These are phyloP conservation scores for Pristionchus entomophagus DNA, from an alignment of 2,888 invertebrate genomes.

Conservation along the genomic window DNA sequence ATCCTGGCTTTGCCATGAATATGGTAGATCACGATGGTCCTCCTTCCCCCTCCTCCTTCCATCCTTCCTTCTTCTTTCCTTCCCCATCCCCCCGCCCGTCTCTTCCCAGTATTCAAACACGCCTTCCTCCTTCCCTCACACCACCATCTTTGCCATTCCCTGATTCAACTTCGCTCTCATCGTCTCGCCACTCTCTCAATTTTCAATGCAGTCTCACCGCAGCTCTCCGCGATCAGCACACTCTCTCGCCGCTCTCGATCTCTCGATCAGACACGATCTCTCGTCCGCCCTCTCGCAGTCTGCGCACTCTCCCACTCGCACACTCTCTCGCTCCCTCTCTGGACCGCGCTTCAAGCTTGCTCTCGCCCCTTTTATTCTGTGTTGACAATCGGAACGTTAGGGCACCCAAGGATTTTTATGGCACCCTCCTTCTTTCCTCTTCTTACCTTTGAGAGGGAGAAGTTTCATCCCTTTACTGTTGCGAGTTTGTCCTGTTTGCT, in stretches of 20 bases:
- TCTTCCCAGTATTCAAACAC: constrained; percentile 38
- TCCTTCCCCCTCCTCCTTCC: background rate
- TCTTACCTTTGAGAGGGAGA: background rate
- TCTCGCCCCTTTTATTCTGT: constrained; percentile 46
- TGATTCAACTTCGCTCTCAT: constrained; percentile 40
- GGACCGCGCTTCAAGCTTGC: constrained; percentile 14
- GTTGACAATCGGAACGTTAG: constrained; percentile 43
- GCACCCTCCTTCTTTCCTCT: constrained; percentile 27
- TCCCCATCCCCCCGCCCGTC: background rate
- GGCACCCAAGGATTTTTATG: constrained; percentile 15
- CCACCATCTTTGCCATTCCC: constrained; percentile 34
- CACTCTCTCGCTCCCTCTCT: background rate
- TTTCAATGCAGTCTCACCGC: background rate
- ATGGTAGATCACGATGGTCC: background rate
- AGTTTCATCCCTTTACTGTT: background rate
- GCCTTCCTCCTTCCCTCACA: constrained; percentile 22
- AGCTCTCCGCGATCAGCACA: background rate
- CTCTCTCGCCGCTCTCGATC: background rate
- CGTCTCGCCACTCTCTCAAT: background rate
- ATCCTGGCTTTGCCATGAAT: too few species aligned
- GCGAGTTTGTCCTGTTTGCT: background rate
- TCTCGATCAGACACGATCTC: background rate
- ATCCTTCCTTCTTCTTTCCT: background rate
- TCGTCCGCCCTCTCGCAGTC: background rate
- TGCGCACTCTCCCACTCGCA: constrained; percentile 2